These are phyloP conservation scores for Phaedon cochleariae DNA, from an alignment of 2,888 invertebrate genomes.

Conservation along the genomic window DNA sequence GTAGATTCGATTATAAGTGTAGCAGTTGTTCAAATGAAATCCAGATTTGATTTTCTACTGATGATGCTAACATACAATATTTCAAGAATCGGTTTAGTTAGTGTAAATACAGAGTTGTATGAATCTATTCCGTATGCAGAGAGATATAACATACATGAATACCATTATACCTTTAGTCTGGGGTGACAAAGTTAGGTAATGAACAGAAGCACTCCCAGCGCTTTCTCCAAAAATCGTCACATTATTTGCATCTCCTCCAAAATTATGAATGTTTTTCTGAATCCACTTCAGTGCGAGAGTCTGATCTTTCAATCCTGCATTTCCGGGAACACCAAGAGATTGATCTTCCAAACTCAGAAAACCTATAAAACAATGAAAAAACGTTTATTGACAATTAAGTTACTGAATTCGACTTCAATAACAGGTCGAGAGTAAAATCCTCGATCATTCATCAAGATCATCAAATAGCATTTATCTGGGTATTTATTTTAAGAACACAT, in stretches of 20 bases:
- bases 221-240: constrained; percentile 67
- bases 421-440: too few relatives aligned
- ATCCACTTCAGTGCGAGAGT: constrained; percentile 65
- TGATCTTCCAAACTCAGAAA: constrained; percentile 64
- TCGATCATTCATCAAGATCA: too few relatives aligned
- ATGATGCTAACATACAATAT: too few relatives aligned
- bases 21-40: too few relatives aligned
- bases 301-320: constrained; percentile 66
- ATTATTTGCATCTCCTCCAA: constrained; percentile 65
- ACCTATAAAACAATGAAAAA: constrained; percentile 56
- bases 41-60: too few relatives aligned
- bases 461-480: too few relatives aligned
- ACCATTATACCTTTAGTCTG: constrained; percentile 56
- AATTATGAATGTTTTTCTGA: constrained; percentile 62
- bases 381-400: too few relatives aligned
- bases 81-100: too few relatives aligned
- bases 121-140: not conserved
- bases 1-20: too few relatives aligned
- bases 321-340: constrained; percentile 64
- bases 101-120: constrained; percentile 4
- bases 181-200: constrained; percentile 64
- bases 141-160: not conserved
- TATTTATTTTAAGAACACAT: too few relatives aligned
- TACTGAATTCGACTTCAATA: too few relatives aligned
- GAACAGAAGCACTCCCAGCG: constrained; percentile 64